These are phyloP conservation scores for Neodontobutis hainanensis DNA, from an alignment of 2,113 vertebrate genomes.

Conservation along the genomic window DNA sequence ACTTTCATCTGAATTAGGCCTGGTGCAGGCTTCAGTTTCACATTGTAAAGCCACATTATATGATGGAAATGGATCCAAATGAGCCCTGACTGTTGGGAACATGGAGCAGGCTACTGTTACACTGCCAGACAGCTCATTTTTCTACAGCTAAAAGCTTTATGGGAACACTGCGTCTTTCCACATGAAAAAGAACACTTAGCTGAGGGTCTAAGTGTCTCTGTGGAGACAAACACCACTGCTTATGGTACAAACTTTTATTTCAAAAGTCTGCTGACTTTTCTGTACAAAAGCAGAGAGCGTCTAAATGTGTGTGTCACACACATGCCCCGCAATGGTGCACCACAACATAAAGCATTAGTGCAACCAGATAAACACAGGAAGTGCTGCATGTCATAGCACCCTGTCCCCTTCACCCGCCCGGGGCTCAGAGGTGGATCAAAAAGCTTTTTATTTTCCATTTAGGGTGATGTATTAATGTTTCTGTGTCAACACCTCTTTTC, in stretches of 20 bases:
- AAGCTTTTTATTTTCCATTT: not conserved
- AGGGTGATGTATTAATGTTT: not conserved
- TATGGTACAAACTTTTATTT: not conserved
- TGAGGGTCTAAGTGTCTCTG: not conserved
- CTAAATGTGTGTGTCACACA: conserved; percentile 1
- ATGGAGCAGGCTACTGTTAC: conserved; percentile 12
- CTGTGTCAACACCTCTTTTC: not conserved
- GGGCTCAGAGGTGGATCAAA: not conserved
- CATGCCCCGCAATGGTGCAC: not conserved
- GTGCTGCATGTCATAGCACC: not conserved
- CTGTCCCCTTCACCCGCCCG: not conserved
- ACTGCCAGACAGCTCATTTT: not conserved
- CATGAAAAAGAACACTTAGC: conserved; percentile 22
- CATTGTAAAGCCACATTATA: not conserved
- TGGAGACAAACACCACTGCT: conserved; percentile 5
- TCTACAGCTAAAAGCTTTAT: conserved; percentile 37
- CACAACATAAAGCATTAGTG: not conserved
- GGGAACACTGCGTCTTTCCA: conserved; percentile 28
- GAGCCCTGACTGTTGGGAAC: conserved; percentile 17
- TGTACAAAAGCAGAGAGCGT: not conserved
- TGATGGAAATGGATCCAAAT: conserved; percentile 24
- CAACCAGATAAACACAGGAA: conserved; percentile 9
- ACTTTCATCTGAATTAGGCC: conserved; percentile 41
- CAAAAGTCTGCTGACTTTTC: conserved; percentile 15
- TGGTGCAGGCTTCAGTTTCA: conserved; percentile 27